Evolutionary conservation across 2,797 vertebrate genomes (phyloP), one percentile per base, ranked within the genome.

Genomic region (Tenualosa ilisha): DNA sequence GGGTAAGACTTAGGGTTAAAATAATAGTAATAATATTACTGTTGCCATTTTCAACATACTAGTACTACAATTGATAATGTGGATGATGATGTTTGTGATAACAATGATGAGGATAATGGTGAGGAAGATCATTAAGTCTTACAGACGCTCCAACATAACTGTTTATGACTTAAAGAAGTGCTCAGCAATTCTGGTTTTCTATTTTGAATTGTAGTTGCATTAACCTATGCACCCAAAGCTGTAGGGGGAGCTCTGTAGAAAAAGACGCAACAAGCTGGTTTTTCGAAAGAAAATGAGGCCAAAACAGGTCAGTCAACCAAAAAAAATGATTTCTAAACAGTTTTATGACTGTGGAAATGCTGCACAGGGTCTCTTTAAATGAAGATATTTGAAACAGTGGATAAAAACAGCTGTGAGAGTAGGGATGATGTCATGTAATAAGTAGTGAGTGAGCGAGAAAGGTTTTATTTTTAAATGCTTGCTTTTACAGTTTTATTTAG

Each of bases 391-490:
- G 65, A 72, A 31, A 72, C 26, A 5, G 12, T 37, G 12, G 0
- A 13, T 13, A 37, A 72, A 72, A 72, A 26, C 22, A 17, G 20
- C 12, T 12, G 26, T 13, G 12, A 37, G 65, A 72, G 65, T 72
- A 26, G 26, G 24, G 13, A 72, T 72, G 65, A 72, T 15, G 65
- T 59, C 56, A 59, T 22, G 26, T 72, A 31, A 31, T 65, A n/a
- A 26, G n/a, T n/a, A 65, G 61, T 24, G 8, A 24, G n/a, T 65
- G 9, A 31, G 61, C 31, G 24, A 65, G 63, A 53, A 11, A 53
- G 51, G 24, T 72, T 72, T 72, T 72, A 72, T 72, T 72, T 72
- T 72, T 72, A 72, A 72, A 72, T 31, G 26, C 65, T 72, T 72
- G 65, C 65, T 72, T 72, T 72, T 72, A 37, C 61, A 63, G 61